These are phyloP conservation scores for Xiphorhynchus elegans DNA, from an alignment of 2,113 vertebrate species.

Conservation along the genomic window DNA sequence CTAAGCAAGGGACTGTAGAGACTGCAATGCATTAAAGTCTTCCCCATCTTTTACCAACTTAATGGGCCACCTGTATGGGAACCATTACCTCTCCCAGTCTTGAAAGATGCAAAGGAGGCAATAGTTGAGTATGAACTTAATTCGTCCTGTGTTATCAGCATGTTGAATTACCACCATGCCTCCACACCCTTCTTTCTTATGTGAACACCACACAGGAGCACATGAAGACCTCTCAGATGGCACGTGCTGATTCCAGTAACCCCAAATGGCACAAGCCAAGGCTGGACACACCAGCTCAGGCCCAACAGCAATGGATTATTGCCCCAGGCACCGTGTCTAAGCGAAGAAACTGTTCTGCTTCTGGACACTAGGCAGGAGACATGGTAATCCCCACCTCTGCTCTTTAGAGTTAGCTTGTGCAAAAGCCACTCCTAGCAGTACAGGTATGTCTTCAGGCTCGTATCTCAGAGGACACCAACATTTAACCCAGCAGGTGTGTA, in stretches of 20 bases:
- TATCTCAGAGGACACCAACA: not conserved
- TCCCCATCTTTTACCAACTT: no score
- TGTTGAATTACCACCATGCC: no score
- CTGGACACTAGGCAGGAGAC: not conserved
- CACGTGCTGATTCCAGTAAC: not conserved
- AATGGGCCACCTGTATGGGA: no score
- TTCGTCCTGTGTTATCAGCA: no score
- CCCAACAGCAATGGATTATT: fast-evolving
- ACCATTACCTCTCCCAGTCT: no score
- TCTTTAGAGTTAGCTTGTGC: not conserved
- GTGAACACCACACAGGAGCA: not conserved
- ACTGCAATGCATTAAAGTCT: no score
- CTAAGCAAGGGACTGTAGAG: no score
- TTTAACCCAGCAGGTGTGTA: not conserved
- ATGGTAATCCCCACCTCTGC: not conserved
- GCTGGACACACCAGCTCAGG: not conserved
- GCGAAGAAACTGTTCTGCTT: not conserved
- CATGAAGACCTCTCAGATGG: not conserved
- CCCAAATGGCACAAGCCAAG: not conserved
- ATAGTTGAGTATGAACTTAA: no score
- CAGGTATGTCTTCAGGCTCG: not conserved
- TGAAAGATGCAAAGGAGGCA: no score
- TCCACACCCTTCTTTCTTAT: not conserved
- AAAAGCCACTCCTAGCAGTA: not conserved
- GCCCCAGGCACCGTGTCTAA: not conserved